phyloP scores from a whole-genome alignment of 2,113 vertebrate species.

The Calidris pygmaea region DNA sequence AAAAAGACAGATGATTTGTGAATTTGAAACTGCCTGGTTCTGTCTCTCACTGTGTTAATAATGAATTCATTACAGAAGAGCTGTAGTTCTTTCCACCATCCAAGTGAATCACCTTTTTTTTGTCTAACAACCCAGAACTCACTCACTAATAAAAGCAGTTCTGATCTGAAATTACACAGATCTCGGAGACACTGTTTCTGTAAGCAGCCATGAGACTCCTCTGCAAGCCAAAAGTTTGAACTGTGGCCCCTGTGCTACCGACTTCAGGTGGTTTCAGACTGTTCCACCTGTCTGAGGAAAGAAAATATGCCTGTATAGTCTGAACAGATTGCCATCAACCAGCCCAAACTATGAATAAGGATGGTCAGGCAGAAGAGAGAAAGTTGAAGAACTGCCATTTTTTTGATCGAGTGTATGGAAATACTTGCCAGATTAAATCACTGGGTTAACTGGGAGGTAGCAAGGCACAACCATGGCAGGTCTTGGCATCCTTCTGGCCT shows the following conservation, averaged over 20 bases:
- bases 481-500: neutral
- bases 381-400: neutral
- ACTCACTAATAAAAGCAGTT: neutral
- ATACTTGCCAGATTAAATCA: neutral
- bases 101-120: slow-evolving; percentile 15
- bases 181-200: neutral
- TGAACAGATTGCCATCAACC: neutral
- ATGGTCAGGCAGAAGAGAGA: neutral
- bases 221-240: neutral
- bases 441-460: neutral
- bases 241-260: neutral
- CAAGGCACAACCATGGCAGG: neutral
- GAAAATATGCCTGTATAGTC: neutral
- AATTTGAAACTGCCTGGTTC: slow-evolving; percentile 57
- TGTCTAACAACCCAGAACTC: neutral
- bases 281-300: neutral
- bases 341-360: neutral
- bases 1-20: slow-evolving; percentile 63
- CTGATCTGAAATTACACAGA: neutral
- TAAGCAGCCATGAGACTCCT: neutral
- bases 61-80: slow-evolving; percentile 47
- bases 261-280: neutral
- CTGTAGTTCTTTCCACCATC: neutral
- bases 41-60: slow-evolving; percentile 53
- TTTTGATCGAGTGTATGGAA: neutral